Percentiles rank a stretch among this genome's conserved stretches.
Evolutionary conservation across 1,140 invertebrate species (phyloP).

Genomic region (Eciton burchellii): DNA sequence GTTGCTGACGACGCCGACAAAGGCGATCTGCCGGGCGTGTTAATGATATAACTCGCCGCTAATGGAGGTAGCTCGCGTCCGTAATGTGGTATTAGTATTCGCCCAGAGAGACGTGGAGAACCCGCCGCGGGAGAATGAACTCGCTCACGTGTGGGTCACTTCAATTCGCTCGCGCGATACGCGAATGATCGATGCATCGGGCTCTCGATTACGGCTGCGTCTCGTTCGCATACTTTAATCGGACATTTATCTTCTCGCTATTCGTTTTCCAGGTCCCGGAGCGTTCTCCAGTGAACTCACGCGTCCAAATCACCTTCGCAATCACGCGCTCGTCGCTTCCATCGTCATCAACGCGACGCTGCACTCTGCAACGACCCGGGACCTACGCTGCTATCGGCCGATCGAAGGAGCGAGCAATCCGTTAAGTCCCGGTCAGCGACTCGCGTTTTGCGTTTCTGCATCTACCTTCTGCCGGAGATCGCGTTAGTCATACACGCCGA

Average conservation of each 20-base stretch:
- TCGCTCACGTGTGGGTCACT: neutral
- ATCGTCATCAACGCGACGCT: constrained; percentile 19
- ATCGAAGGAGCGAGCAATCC: constrained; percentile 32
- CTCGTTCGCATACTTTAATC: neutral
- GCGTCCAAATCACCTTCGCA: constrained; percentile 15
- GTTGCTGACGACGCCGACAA: neutral
- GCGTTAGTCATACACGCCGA: constrained; percentile 31
- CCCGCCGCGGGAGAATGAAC: neutral
- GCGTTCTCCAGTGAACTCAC: constrained; percentile 6
- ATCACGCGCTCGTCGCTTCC: constrained; percentile 42
- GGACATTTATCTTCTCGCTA: neutral
- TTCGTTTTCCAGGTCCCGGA: neutral
- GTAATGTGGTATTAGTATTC: neutral
- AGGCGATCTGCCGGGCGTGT: neutral
- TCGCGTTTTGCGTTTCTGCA: neutral
- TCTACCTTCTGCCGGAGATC: neutral
- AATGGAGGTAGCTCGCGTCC: neutral
- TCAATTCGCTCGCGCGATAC: neutral
- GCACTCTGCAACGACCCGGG: constrained; percentile 25
- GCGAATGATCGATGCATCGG: neutral
- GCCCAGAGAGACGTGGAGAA: neutral
- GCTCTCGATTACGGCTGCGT: neutral
- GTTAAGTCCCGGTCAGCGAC: constrained; percentile 44
- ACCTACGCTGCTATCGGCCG: constrained; percentile 17
- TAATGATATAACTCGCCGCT: constrained; percentile 37